Evolutionary conservation across 2,797 vertebrate genomes (phyloP).

Genomic region (Halcyon leucocephala): DNA sequence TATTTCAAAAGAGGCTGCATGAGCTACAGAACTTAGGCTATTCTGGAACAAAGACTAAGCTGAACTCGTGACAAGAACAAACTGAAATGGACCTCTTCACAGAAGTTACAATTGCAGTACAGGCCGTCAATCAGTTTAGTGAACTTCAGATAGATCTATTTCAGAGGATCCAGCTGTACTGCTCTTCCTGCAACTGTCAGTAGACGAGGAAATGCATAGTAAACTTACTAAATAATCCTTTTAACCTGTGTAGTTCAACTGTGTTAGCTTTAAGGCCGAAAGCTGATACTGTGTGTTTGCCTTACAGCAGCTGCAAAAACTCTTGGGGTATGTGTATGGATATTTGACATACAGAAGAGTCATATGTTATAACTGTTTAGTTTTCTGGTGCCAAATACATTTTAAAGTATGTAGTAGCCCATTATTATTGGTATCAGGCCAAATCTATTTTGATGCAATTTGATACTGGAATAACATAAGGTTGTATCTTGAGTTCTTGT

Average conservation of each 20-base stretch:
- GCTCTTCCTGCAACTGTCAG: not conserved
- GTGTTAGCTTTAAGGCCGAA: not conserved
- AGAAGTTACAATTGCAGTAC: not conserved
- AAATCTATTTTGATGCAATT: not conserved
- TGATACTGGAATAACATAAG: not conserved
- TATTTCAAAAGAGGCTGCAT: not conserved
- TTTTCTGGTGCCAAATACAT: not conserved
- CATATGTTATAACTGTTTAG: not conserved
- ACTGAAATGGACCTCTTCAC: not conserved
- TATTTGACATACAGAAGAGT: not conserved
- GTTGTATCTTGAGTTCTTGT: not conserved
- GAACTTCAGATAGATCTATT: not conserved
- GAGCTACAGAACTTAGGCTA: not conserved
- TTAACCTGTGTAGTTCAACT: not conserved
- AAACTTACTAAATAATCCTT: not conserved
- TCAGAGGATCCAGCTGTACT: not conserved
- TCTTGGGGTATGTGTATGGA: not conserved
- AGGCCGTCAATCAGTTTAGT: not conserved
- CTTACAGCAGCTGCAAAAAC: not conserved
- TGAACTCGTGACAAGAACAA: not conserved
- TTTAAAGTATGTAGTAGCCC: not conserved
- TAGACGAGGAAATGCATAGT: not conserved
- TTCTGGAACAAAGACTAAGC: not conserved
- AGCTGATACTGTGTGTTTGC: not conserved
- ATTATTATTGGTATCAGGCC: not conserved